Base-by-base conservation (phyloP, 2,113 vertebrate genomes). In the Reinhardtius hippoglossoides region DNA sequence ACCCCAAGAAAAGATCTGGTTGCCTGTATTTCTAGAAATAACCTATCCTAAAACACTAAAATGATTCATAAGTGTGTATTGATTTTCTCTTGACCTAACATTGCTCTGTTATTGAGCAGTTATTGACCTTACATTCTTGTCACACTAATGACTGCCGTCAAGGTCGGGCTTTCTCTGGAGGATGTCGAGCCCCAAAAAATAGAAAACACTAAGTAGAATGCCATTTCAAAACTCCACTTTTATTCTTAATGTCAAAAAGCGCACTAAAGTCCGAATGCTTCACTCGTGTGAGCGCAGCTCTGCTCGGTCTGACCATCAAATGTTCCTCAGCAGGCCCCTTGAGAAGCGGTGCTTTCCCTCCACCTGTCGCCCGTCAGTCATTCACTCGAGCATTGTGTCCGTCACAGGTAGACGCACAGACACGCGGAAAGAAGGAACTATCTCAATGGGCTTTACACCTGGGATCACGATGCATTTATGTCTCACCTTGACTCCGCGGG, bases 401-500 rank as follows among this genome's bases (percentile, higher is more conserved):
- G 7, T 87, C 80, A 89, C 54, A 78, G 73, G 67, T 18, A 31
- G 42, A 76, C 35, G 66, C 57, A 61, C 3, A 18, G 46, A 18
- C 24, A 10, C 0, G 5, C 15, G 15, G 31, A 79, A 64, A 27
- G 73, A 65, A 57, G 5, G 69, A 76, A 66, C 74, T 58, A 74
- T 80, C 73, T 67, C n/a, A 55, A 9, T 82, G 48, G 67, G 67
- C 66, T 12, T 70, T 59, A 72, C 63, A 65, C 44, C 23, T 18
- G 31, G 64, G 55, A 70, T 68, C 37, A 61, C 40, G 59, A 71
- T 69, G 72, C 37, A 44, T 74, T 86, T 65, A 67, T 42, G 77
- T 67, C 91, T 93, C 89, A 97, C 97, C 96, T 98, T 98, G 65
- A 97, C 96, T 74, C 97, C 97, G 1, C 97, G 96, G 71, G 93